Evolutionary conservation across 2,113 vertebrate genomes (phyloP).

Genomic region (Agapornis roseicollis): DNA sequence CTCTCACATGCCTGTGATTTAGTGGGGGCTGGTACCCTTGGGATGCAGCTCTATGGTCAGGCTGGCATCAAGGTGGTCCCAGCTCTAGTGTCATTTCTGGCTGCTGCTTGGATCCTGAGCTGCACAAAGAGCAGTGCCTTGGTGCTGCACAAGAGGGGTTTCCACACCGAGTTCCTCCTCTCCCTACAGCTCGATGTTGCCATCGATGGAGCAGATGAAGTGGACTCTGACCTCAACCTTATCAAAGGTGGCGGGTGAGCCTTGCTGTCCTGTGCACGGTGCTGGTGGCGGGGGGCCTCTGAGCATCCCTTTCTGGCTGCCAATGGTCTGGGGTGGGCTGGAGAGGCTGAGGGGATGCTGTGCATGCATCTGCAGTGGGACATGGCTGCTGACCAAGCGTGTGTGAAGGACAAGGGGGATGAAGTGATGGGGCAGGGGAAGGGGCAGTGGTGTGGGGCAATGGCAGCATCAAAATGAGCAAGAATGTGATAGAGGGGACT

Average conservation of each 20-base stretch:
- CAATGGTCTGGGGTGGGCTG: not conserved
- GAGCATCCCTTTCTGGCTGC: not conserved
- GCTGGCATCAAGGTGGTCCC: not conserved
- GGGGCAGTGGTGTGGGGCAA: not conserved
- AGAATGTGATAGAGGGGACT: not conserved
- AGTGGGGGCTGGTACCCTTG: not conserved
- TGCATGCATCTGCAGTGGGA: not conserved
- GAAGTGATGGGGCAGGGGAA: not conserved
- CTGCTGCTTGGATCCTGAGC: not conserved
- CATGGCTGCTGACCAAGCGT: not conserved
- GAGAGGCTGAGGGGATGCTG: not conserved
- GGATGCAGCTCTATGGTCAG: not conserved
- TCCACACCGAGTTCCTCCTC: not conserved
- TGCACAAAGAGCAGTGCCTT: not conserved
- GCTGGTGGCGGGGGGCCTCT: not conserved
- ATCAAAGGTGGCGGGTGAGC: conserved; percentile 99
- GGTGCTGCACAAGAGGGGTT: not conserved
- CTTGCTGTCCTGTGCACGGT: not conserved
- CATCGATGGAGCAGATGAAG: conserved; percentile 97
- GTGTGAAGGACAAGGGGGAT: not conserved
- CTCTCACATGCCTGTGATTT: not conserved
- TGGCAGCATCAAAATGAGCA: not conserved
- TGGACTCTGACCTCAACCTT: conserved; percentile 89
- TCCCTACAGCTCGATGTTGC: conserved; percentile 88
- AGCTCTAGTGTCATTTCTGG: not conserved